Percentiles rank a stretch among this genome's conserved stretches.
Conservation (phyloP, 2,888 invertebrate species). For the Stegana nigrithorax region DNA sequence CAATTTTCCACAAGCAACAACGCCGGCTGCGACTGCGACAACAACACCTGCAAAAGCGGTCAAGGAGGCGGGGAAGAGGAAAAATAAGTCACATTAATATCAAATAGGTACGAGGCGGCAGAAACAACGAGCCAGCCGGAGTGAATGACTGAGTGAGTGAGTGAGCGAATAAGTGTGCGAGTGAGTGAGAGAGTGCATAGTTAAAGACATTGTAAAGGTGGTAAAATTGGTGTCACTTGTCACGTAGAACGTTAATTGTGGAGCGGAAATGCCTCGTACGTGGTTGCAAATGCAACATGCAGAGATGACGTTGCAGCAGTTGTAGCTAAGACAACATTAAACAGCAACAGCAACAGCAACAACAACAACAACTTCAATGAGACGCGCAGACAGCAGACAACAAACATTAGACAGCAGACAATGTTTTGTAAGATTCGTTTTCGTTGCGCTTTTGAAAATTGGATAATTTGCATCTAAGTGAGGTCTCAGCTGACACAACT, state of each 20-base stretch:
- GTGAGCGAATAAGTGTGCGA: no score
- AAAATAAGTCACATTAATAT: no score
- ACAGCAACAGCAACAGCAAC: slow-evolving; percentile 10
- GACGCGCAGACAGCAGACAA: no score
- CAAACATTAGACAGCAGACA: no score
- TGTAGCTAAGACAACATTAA: neutral
- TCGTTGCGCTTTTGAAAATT: slow-evolving; percentile 15
- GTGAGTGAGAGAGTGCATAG: neutral
- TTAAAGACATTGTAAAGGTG: slow-evolving; percentile 54
- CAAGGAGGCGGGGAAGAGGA: no score
- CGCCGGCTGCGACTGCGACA: neutral
- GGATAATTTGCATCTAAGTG: slow-evolving; percentile 48
- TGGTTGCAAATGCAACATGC: neutral
- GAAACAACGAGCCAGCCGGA: no score
- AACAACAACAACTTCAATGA: no score
- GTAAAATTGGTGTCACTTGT: slow-evolving; percentile 65
- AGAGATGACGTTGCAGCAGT: no score
- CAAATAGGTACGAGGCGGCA: no score
- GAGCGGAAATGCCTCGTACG: slow-evolving; percentile 48
- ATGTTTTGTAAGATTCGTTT: slow-evolving; percentile 3
- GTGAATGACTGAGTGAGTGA: no score
- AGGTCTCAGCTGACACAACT: no score
- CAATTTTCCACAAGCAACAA: slow-evolving; percentile 24
- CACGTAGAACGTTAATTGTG: slow-evolving; percentile 62
- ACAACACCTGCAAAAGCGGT: no score